Evolutionary conservation across 2,113 vertebrate genomes (phyloP).

Genomic region (Poeciliopsis turrubarensis): DNA sequence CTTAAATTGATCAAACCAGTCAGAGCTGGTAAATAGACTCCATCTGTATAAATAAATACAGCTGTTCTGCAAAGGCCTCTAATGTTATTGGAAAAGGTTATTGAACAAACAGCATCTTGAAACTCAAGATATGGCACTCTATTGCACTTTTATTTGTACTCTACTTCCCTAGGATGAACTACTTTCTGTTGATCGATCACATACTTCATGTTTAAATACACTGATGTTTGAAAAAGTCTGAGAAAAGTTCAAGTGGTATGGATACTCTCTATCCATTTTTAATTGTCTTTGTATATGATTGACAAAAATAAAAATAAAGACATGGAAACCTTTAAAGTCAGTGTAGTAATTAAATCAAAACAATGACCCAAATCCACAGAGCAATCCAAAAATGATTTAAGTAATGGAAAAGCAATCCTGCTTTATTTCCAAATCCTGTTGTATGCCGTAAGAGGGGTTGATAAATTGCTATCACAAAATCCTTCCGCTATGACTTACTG

Average conservation of each 20-base stretch:
- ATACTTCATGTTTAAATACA: background rate
- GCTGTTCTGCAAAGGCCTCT: too few species aligned
- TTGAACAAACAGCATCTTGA: too few species aligned
- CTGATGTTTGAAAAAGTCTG: background rate
- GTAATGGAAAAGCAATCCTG: slow-evolving; percentile 13
- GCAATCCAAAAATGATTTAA: background rate
- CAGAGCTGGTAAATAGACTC: too few species aligned
- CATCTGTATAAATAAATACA: too few species aligned
- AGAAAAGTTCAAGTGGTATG: background rate
- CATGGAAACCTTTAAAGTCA: slow-evolving; percentile 30
- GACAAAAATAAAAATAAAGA: background rate
- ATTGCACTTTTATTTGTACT: too few species aligned
- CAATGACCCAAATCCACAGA: slow-evolving; percentile 18
- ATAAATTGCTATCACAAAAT: slow-evolving; percentile 11
- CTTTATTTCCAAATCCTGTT: slow-evolving; percentile 23
- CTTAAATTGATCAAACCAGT: too few species aligned
- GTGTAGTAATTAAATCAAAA: slow-evolving; percentile 11
- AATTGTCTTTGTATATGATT: background rate
- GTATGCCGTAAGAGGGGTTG: background rate
- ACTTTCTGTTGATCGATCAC: background rate
- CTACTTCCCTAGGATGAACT: background rate
- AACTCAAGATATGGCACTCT: too few species aligned
- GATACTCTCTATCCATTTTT: background rate
- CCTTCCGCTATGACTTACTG: slow-evolving; percentile 3
- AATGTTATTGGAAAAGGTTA: too few species aligned